A percentile compares a stretch with the other conserved stretches of the same genome.
Evolutionary conservation across 2,888 invertebrate genomes (phyloP).

Genomic region (Amphipoea oculea): DNA sequence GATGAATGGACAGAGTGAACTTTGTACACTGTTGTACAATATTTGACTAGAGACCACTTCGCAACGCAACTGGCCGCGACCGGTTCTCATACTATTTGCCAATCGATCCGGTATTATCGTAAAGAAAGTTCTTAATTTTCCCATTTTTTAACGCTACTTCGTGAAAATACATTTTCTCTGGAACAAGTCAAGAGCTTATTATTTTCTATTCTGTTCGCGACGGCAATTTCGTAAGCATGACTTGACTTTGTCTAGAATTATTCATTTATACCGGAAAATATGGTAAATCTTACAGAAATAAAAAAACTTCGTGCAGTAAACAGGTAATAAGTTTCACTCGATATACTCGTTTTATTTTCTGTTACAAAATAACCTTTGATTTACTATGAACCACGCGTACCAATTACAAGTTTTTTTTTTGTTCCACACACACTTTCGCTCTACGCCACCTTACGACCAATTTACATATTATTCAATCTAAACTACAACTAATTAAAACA

Average conservation of each 20-base stretch:
- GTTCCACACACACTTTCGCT: constrained; percentile 65
- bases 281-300: constrained; percentile 22
- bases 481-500: constrained; percentile 29
- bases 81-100: constrained; percentile 43
- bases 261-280: constrained; percentile 57
- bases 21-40: constrained; percentile 49
- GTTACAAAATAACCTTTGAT: constrained; percentile 8
- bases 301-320: not conserved
- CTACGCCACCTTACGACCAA: constrained; percentile 47
- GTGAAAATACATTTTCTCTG: constrained; percentile 12
- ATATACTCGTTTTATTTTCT: not conserved
- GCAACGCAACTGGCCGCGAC: constrained; percentile 8
- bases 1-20: constrained; percentile 25
- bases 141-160: not conserved
- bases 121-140: constrained; percentile 14
- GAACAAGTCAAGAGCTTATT: not conserved
- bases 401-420: constrained; percentile 24
- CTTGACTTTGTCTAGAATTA: constrained; percentile 53
- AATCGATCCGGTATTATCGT: not conserved
- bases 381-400: constrained; percentile 13
- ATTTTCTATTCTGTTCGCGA: constrained; percentile 9
- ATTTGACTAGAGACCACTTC: constrained; percentile 33
- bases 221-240: constrained; percentile 54
- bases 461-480: constrained; percentile 62
- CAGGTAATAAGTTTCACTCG: not conserved